Evolutionary conservation across 1,140 invertebrate genomes (phyloP), one percentile per base, ranked within the genome.

Genomic region (Hyphantria cunea): DNA sequence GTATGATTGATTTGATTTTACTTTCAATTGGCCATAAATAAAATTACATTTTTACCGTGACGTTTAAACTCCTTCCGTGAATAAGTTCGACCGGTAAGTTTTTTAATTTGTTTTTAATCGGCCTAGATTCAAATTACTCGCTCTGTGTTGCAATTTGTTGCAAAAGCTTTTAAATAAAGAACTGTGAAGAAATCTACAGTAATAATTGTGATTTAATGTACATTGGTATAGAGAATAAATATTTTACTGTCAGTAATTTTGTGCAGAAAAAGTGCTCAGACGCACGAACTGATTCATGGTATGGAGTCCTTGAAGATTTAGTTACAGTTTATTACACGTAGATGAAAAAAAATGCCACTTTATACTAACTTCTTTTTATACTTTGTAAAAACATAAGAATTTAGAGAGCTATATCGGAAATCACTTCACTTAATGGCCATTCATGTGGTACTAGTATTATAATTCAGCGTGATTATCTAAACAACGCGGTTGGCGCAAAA

Each of bases 1-100:
- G 84, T 89, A 79, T 66, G 54, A 45, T 53, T 70, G 15, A 47
- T 66, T 50, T 68, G 41, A 44, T 68, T 66, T 61, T 63, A 67
- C 63, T 66, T 67, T 64, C 39, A 14, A 49, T 54, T 7, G 11
- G 37, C 39, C 32, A 51, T 60, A 67, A 58, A 63, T 65, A 66
- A 51, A 66, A 33, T 58, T 44, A 13, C 13, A 44, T 44, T 48
- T 25, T 31, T 25, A 15, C 17, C 11, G 45, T 14, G 14, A 17
- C 13, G 15, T 33, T 13, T 17, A 55, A 25, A 49, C 32, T 37
- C 55, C 33, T 58, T 48, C 55, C 55, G 42, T 58, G 54, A 39
- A 25, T 37, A 14, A 37, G 44, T 58, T 32, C 44, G 33, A 48
- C 44, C 54, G 54, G 54, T 58, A 48, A 58, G 33, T 48, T 32